These are phyloP conservation scores for Mus spretus DNA, from an alignment of 2,797 vertebrate genomes.

Conservation along the genomic window DNA sequence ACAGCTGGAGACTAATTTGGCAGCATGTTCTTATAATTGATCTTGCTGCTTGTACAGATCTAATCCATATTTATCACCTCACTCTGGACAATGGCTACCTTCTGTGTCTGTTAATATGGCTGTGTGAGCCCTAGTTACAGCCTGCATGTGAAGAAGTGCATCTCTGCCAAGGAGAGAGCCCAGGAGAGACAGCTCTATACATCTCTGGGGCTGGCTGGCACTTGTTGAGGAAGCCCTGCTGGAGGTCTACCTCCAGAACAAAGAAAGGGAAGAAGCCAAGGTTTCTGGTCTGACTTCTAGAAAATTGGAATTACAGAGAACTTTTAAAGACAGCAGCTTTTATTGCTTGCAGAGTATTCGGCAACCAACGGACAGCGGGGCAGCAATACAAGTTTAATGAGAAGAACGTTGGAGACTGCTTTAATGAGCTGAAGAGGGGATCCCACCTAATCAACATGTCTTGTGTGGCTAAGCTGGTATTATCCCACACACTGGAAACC, in stretches of 20 bases:
- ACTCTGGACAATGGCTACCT: background rate
- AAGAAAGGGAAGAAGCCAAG: background rate
- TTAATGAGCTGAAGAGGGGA: conserved; percentile 58
- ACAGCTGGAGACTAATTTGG: conserved; percentile 67
- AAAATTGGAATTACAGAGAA: conserved; percentile 18
- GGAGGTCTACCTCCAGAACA: fast-evolving
- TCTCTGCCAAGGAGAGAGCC: background rate
- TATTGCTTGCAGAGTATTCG: conserved; percentile 34
- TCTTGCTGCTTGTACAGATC: conserved; percentile 32
- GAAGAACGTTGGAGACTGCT: conserved; percentile 26
- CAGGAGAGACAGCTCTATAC: background rate
- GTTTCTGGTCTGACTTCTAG: background rate
- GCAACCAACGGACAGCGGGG: background rate
- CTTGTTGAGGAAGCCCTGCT: background rate
- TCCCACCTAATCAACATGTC: conserved; percentile 23
- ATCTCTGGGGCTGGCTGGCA: background rate
- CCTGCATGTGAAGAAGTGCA: background rate
- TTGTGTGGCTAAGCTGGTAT: conserved; percentile 13
- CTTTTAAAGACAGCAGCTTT: conserved; percentile 39
- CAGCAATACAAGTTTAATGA: conserved; percentile 19
- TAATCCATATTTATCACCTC: conserved; percentile 65
- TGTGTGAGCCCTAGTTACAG: fast-evolving
- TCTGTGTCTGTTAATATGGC: background rate
- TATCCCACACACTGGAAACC: background rate
- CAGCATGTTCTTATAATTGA: conserved; percentile 61